A percentile compares a stretch with the other conserved stretches of the same genome.
Conservation (phyloP, 2,113 vertebrate species). For the Corvus hawaiiensis region DNA sequence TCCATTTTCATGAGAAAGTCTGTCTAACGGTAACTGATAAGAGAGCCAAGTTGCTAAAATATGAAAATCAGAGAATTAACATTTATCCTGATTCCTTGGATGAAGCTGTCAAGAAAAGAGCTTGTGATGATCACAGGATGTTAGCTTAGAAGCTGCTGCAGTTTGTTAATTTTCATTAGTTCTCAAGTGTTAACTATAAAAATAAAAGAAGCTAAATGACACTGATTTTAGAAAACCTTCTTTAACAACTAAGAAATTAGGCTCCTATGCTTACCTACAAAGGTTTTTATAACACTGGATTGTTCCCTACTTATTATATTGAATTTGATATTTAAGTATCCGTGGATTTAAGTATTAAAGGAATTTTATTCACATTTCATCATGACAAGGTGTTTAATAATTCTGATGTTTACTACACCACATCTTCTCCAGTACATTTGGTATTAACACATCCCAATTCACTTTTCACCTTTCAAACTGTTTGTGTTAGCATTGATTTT, state of each 20-base stretch:
- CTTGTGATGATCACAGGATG: background rate
- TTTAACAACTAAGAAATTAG: background rate
- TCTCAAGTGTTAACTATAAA: background rate
- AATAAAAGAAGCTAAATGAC: background rate
- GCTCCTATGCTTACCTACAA: background rate
- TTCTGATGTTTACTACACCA: background rate
- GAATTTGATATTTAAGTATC: background rate
- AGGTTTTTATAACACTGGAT: background rate
- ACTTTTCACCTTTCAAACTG: background rate
- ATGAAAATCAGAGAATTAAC: constrained; percentile 49
- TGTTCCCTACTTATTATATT: background rate
- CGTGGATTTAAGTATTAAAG: background rate
- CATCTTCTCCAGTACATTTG: background rate
- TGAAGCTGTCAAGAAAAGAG: constrained; percentile 1
- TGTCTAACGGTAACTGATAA: background rate
- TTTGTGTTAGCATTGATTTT: background rate
- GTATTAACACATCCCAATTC: background rate
- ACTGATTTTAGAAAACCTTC: background rate
- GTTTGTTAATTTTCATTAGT: background rate
- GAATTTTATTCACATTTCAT: background rate
- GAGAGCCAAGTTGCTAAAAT: constrained; percentile 22
- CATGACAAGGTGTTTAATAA: background rate
- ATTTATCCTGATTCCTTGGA: constrained; percentile 32
- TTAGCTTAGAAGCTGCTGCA: background rate
- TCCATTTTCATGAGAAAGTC: constrained; percentile 14